phyloP scores from a whole-genome alignment of 1,140 invertebrate genomes.

The Aphis craccivora region DNA sequence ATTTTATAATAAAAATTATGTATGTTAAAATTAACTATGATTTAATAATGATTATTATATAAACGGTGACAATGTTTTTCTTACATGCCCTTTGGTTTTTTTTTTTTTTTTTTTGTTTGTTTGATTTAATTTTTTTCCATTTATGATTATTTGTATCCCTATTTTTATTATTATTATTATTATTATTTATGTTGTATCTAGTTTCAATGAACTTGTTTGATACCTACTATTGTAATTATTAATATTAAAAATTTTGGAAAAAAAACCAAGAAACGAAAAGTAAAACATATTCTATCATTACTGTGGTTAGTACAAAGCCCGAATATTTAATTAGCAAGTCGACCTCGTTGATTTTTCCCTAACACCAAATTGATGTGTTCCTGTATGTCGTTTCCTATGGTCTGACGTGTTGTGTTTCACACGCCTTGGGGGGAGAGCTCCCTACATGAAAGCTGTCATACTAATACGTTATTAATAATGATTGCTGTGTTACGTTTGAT shows the following conservation, averaged over 20 bases:
- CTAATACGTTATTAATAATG: neutral
- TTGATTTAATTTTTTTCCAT: slow-evolving; percentile 15
- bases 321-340: neutral
- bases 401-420: neutral
- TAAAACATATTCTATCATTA: neutral
- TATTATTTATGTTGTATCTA: slow-evolving; percentile 34
- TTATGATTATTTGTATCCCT: neutral
- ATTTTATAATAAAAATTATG: slow-evolving; percentile 48
- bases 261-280: neutral
- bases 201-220: slow-evolving; percentile 27
- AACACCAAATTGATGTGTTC: neutral
- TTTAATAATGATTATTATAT: slow-evolving; percentile 21
- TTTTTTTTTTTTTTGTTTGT: neutral
- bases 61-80: slow-evolving; percentile 42
- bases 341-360: neutral
- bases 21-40: neutral
- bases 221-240: slow-evolving; percentile 38
- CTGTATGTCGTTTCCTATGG: neutral
- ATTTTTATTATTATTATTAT: neutral
- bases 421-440: neutral
- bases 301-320: neutral
- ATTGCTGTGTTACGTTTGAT: neutral
- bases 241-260: neutral
- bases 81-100: slow-evolving; percentile 31
- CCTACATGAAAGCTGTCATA: neutral